These are phyloP conservation scores for Resseliella maxima DNA, from an alignment of 2,888 invertebrate species.

Conservation along the genomic window DNA sequence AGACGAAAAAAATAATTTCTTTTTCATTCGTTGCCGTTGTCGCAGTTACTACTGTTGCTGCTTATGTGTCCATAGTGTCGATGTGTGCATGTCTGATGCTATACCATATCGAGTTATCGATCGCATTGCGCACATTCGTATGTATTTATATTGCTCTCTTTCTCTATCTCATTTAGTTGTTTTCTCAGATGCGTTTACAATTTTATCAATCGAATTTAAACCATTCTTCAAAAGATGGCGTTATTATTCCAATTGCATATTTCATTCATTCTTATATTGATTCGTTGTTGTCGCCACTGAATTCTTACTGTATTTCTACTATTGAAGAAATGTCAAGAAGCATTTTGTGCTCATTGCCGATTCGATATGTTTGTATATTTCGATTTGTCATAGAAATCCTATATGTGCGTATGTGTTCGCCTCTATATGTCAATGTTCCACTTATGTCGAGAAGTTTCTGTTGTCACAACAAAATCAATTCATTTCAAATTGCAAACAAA, in stretches of 20 bases:
- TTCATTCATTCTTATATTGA: neutral
- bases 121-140: neutral
- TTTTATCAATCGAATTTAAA: neutral
- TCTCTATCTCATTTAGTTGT: neutral
- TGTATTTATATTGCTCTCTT: too few species aligned
- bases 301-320: too few species aligned
- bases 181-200: neutral
- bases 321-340: neutral
- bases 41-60: neutral
- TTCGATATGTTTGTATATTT: too few species aligned
- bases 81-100: conserved; percentile 37
- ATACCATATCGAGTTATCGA: conserved; percentile 33
- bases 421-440: neutral
- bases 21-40: neutral
- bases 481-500: conserved; percentile 27
- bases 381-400: neutral
- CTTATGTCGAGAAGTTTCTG: conserved; percentile 51
- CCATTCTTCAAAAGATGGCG: neutral
- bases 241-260: neutral
- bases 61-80: neutral
- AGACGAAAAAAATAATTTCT: conserved; percentile 13
- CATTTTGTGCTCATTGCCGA: too few species aligned
- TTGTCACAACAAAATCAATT: conserved; percentile 15
- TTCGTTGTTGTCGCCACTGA: neutral
- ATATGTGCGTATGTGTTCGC: neutral